These are phyloP conservation scores for Bruchidius siliquastri DNA, from an alignment of 2,888 invertebrate species.

Conservation along the genomic window DNA sequence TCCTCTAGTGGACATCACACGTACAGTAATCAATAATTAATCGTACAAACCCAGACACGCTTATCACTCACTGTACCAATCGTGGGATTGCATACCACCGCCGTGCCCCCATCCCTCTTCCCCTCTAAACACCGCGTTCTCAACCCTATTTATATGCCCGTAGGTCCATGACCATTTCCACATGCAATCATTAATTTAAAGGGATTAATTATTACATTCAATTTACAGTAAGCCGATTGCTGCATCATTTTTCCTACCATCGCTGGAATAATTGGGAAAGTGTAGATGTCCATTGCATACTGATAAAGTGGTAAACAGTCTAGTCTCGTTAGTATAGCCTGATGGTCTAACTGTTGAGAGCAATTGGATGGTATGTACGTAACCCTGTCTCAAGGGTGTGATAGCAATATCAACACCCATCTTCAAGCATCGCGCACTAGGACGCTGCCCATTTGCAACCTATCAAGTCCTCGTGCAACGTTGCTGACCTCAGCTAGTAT, in stretches of 20 bases:
- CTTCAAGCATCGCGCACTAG: too few relatives aligned
- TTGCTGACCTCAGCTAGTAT: too few relatives aligned
- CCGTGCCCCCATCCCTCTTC: not conserved
- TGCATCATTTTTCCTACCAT: not conserved
- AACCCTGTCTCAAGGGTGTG: too few relatives aligned
- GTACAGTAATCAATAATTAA: not conserved
- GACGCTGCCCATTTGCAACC: too few relatives aligned
- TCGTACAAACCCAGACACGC: not conserved
- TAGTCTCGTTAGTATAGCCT: too few relatives aligned
- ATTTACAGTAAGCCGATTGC: not conserved
- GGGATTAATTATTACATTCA: not conserved
- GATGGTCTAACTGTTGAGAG: too few relatives aligned
- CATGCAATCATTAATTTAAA: not conserved
- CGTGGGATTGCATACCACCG: not conserved
- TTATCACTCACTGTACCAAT: not conserved
- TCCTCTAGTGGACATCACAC: not conserved
- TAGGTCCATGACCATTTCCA: not conserved
- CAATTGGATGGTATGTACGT: too few relatives aligned
- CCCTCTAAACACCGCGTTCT: not conserved
- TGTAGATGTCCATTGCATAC: too few relatives aligned
- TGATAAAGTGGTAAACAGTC: too few relatives aligned
- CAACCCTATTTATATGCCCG: not conserved
- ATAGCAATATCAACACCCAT: too few relatives aligned
- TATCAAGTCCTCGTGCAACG: too few relatives aligned
- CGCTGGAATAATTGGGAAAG: not conserved